Evolutionary conservation across 2,797 vertebrate species (phyloP).

Genomic region (Rhadinocentrus ornatus): DNA sequence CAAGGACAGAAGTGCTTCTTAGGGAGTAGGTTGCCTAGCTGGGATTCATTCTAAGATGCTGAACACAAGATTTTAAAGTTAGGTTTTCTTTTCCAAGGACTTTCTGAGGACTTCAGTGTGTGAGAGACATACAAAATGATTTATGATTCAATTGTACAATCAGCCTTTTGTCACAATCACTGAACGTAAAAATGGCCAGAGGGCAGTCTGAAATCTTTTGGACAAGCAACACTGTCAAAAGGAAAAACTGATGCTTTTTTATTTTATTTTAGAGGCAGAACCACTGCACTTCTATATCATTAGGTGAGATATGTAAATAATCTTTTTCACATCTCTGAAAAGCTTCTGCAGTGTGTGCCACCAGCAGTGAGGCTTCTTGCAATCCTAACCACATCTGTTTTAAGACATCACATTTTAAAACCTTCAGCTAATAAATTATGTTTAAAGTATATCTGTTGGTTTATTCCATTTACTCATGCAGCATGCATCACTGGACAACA

Average conservation of each 20-base stretch:
- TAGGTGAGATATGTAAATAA: neutral
- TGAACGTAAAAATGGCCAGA: slow-evolving; percentile 13
- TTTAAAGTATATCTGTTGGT: neutral
- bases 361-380: neutral
- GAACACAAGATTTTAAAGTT: slow-evolving; percentile 20
- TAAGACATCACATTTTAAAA: slow-evolving; percentile 1
- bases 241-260: neutral
- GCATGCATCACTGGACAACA: neutral
- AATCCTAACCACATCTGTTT: slow-evolving; percentile 1
- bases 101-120: slow-evolving; percentile 28
- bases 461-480: neutral
- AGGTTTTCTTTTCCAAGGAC: slow-evolving; percentile 38
- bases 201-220: slow-evolving; percentile 17
- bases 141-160: slow-evolving; percentile 29
- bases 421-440: neutral
- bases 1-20: slow-evolving; percentile 24
- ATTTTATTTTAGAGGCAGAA: neutral
- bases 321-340: neutral
- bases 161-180: slow-evolving; percentile 30
- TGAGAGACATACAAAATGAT: slow-evolving; percentile 17
- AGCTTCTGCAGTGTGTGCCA: neutral
- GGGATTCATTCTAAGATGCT: slow-evolving; percentile 39
- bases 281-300: slow-evolving; percentile 11
- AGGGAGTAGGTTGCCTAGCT: slow-evolving; percentile 20
- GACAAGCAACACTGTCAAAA: slow-evolving; percentile 15